These are phyloP conservation scores for Arremon brunneinucha DNA, from an alignment of 2,797 vertebrate species.

Conservation along the genomic window DNA sequence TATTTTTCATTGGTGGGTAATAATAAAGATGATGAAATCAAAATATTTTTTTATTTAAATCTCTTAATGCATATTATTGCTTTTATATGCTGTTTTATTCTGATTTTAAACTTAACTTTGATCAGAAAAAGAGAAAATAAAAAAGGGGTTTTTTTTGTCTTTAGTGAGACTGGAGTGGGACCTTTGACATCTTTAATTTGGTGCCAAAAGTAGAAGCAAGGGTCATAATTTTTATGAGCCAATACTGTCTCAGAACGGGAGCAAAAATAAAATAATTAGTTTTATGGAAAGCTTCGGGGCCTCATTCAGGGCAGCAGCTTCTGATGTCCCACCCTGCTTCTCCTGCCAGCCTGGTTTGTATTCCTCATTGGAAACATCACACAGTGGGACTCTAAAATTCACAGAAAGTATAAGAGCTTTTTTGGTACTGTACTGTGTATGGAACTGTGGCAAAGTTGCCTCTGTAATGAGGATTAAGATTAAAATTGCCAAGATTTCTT, in stretches of 20 bases:
- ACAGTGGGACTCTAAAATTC: not conserved
- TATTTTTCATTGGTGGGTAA: not conserved
- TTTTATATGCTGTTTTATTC: not conserved
- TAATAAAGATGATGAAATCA: not conserved
- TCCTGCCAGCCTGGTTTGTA: not conserved
- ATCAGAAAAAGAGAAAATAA: not conserved
- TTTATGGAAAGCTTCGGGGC: not conserved
- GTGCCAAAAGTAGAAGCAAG: not conserved
- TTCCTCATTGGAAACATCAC: not conserved
- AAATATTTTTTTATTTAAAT: not conserved
- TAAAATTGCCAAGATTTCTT: not conserved
- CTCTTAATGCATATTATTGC: not conserved
- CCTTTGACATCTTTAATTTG: not conserved
- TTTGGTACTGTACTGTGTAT: fast-evolving
- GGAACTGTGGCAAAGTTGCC: not conserved
- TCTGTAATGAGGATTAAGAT: not conserved
- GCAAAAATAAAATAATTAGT: not conserved
- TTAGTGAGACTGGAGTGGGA: not conserved
- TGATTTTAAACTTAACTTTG: not conserved
- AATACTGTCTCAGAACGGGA: not conserved
- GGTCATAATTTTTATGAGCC: not conserved
- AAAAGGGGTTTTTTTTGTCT: not conserved
- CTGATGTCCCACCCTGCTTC: not conserved
- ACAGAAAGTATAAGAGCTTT: not conserved
- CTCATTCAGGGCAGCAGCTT: not conserved